Base-by-base conservation (phyloP, 2,113 vertebrate species). In the Rhynchopsitta pachyrhyncha region DNA sequence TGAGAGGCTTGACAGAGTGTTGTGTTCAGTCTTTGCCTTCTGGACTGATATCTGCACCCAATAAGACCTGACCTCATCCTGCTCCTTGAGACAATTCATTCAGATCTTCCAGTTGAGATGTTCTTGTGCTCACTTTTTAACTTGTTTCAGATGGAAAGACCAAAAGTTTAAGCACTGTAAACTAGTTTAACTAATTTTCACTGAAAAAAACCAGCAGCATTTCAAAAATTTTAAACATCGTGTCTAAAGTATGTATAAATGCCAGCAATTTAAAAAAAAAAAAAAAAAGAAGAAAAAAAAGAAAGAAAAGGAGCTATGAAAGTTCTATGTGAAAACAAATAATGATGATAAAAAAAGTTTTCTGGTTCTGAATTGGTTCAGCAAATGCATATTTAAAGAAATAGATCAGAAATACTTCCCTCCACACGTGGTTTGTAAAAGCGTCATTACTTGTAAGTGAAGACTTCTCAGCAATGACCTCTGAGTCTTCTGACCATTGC, bases 371-470 rank as follows among this genome's bases (percentile, higher is more conserved):
- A 25, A 13, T 6, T 17, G 4, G 2, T 74, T 86, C 44, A 78
- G 27, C 7, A 88, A 88, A 69, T 31, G 14, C 28, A 49, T 19
- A 49, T 14, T 39, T 52, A 44, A 4, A 66, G 18, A 82, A 92
- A 78, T 7, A 75, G 22, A 41, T 11, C 13, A 19, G 35, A 93
- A 74, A 62, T 62, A 24, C 31, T 76, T 84, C 47, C 33, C 11
- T 75, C 19, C 11, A 41, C 7, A 39, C 2, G 8, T 16, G 11
- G 23, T 44, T 23, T 0, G 0, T 25, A 66, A 55, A 1, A 80
- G 8, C 11, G 11, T 86, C 16, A 15, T 74, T 64, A 52, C 37
- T 37, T 10, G 6, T 5, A n/a, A 41, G 22, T 52, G 44, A 92
- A 82, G 11, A 33, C n/a, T 66, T 91, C 31, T 24, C 28, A 74